Percentiles rank a stretch among this genome's conserved stretches.
phyloP scores from a whole-genome alignment of 2,888 invertebrate species.

The Nymphalis polychloros region DNA sequence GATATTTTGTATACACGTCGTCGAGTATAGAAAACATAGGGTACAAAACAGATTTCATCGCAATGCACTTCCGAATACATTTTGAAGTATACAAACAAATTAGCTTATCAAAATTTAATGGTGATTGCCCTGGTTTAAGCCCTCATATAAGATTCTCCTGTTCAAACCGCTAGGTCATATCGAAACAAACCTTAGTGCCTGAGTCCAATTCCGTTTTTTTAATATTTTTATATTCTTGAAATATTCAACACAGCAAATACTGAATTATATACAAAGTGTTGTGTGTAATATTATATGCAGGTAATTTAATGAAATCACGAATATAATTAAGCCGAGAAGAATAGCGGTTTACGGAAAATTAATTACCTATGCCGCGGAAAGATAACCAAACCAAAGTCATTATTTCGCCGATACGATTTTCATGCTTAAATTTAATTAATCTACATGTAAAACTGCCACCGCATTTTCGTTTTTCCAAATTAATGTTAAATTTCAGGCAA shows the following conservation, averaged over 20 bases:
- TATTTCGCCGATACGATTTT: slow-evolving; percentile 15
- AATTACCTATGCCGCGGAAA: slow-evolving; percentile 1
- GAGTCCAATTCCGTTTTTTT: too few species aligned
- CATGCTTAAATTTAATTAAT: slow-evolving; percentile 26
- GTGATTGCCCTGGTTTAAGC: too few species aligned
- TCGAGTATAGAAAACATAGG: too few species aligned
- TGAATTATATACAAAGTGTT: neutral
- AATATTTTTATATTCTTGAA: too few species aligned
- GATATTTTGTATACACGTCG: too few species aligned
- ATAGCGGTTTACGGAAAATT: neutral
- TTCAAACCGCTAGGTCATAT: too few species aligned
- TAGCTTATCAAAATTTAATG: too few species aligned
- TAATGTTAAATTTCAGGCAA: neutral
- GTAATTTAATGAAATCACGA: neutral
- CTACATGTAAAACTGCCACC: slow-evolving; percentile 14
- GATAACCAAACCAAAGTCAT: slow-evolving; percentile 2
- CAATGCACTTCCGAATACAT: too few species aligned
- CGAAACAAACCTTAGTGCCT: too few species aligned
- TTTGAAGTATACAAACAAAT: too few species aligned
- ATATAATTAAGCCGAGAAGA: neutral
- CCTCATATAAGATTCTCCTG: too few species aligned
- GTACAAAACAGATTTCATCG: too few species aligned
- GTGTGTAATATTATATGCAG: neutral
- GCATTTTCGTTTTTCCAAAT: neutral
- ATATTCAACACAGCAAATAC: neutral